A percentile compares a stretch with the other conserved stretches of the same genome.
Conservation (phyloP, 2,113 vertebrate genomes). For the Sphyrna mokarran region DNA sequence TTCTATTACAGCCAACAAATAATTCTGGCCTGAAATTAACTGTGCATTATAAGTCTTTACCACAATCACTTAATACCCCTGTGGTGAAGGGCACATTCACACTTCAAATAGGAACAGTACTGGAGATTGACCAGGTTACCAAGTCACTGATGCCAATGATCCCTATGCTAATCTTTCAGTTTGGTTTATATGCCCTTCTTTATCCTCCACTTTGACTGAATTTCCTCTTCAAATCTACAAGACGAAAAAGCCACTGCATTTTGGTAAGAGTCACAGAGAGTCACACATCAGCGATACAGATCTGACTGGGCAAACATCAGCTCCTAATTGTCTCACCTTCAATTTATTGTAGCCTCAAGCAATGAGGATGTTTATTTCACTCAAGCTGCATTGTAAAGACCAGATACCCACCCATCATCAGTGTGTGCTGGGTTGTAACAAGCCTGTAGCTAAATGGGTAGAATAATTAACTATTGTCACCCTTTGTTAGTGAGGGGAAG, state of each 20-base stretch:
- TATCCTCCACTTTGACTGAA: constrained; percentile 38
- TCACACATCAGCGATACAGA: background rate
- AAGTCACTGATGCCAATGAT: constrained; percentile 28
- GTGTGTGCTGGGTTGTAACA: background rate
- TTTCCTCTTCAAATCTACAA: constrained; percentile 39
- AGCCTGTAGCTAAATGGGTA: background rate
- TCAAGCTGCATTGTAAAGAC: background rate
- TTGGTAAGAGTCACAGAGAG: background rate
- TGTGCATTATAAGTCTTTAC: constrained; percentile 13
- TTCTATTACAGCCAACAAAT: background rate
- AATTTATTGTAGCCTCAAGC: background rate
- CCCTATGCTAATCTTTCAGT: constrained; percentile 27
- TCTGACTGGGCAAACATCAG: background rate
- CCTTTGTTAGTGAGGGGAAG: background rate
- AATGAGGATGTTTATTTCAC: background rate
- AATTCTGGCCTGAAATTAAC: background rate
- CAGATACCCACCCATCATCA: background rate
- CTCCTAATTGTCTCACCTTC: background rate
- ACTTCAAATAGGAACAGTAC: constrained; percentile 39
- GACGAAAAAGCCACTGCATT: background rate
- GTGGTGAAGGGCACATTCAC: constrained; percentile 35
- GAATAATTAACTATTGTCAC: background rate
- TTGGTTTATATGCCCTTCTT: constrained; percentile 36
- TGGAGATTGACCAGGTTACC: constrained; percentile 38
- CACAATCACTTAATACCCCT: constrained; percentile 40